Conservation (phyloP, 2,888 invertebrate species). For the Limnephilus lunatus region DNA sequence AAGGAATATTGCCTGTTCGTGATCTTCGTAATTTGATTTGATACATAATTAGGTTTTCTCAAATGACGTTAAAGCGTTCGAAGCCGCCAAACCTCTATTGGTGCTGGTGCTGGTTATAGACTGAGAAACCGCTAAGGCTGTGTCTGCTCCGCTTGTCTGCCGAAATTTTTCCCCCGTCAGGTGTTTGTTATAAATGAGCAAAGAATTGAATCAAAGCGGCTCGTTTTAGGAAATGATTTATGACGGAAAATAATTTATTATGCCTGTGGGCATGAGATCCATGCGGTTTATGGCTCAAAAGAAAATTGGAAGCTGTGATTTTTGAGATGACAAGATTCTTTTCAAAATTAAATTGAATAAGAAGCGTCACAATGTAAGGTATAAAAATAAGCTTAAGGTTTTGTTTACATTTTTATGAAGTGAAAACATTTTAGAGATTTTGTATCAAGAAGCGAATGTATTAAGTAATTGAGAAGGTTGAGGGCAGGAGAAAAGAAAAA, state of each 20-base stretch:
- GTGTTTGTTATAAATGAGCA: conserved; percentile 65
- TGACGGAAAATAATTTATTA: conserved; percentile 65
- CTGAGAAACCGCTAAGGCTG: neutral
- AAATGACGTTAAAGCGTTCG: conserved; percentile 32
- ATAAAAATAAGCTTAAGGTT: neutral
- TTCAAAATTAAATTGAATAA: neutral
- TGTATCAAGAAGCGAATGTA: neutral
- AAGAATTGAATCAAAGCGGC: conserved; percentile 65
- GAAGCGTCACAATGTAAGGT: neutral
- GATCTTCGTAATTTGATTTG: conserved; percentile 29
- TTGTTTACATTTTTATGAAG: neutral
- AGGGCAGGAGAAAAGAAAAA: neutral
- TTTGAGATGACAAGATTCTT: neutral
- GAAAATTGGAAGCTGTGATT: neutral
- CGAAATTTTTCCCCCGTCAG: conserved; percentile 61
- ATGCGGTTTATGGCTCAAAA: neutral
- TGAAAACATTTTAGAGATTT: too few species aligned
- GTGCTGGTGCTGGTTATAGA: too few species aligned
- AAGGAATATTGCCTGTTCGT: conserved; percentile 11
- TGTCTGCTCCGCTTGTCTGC: conserved; percentile 48
- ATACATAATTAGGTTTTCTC: conserved; percentile 28
- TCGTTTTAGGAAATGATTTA: conserved; percentile 64
- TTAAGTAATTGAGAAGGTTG: too few species aligned
- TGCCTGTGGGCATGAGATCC: conserved; percentile 33
- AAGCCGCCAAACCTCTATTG: neutral